phyloP scores from a whole-genome alignment of 2,888 invertebrate genomes.

The Diarsia brunnea region DNA sequence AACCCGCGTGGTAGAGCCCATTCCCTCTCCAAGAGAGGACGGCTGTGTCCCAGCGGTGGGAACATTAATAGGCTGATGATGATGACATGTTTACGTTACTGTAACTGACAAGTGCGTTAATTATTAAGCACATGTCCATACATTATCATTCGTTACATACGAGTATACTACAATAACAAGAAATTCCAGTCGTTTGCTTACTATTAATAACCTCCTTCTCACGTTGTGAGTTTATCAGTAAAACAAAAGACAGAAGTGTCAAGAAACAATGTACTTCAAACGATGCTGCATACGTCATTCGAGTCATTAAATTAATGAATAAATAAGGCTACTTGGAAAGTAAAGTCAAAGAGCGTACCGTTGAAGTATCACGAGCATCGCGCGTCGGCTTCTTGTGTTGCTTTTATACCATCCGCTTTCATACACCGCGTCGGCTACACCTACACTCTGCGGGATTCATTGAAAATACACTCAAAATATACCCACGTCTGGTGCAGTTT shows the following conservation, averaged over 20 bases:
- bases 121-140: background rate
- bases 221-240: background rate
- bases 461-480: slow-evolving; percentile 43
- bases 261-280: slow-evolving; percentile 20
- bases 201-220: slow-evolving; percentile 25
- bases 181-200: slow-evolving; percentile 10
- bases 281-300: slow-evolving; percentile 31
- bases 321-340: slow-evolving; percentile 51
- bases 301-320: slow-evolving; percentile 47
- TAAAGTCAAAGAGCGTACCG: slow-evolving; percentile 72
- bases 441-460: slow-evolving; percentile 75
- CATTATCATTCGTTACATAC: background rate
- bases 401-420: slow-evolving; percentile 82
- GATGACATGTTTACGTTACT: background rate
- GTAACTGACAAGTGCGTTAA: background rate
- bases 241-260: slow-evolving; percentile 23
- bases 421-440: slow-evolving; percentile 82
- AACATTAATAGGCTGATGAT: too few species aligned
- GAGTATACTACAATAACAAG: background rate
- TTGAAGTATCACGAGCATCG: slow-evolving; percentile 78
- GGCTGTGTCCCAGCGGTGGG: too few species aligned
- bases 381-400: slow-evolving; percentile 76
- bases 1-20: too few species aligned
- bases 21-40: too few species aligned
- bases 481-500: slow-evolving; percentile 24